Conservation (phyloP, 2,113 vertebrate genomes). For the Embiotoca jacksoni region DNA sequence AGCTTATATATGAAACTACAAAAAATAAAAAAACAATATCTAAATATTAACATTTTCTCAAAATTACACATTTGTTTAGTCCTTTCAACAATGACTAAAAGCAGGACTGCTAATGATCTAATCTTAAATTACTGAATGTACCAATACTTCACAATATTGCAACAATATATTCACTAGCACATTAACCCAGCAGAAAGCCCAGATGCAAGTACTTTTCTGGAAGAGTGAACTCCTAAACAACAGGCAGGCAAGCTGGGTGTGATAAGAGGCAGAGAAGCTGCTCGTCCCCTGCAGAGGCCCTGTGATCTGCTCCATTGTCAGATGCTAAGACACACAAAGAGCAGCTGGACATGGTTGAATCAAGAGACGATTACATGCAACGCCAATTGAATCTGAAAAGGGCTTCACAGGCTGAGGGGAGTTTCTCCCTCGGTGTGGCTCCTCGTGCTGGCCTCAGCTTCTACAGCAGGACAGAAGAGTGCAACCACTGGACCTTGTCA, state of each 20-base stretch:
- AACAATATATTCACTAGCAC: constrained; percentile 43
- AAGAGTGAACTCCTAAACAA: constrained; percentile 70
- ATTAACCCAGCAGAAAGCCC: constrained; percentile 24
- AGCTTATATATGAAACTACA: neutral
- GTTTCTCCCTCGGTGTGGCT: constrained; percentile 58
- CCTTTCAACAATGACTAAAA: constrained; percentile 11
- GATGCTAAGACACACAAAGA: constrained; percentile 73
- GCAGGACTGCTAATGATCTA: constrained; percentile 21
- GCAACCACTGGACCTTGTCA: constrained; percentile 70
- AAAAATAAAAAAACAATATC: neutral
- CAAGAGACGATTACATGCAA: constrained; percentile 83
- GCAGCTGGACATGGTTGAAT: constrained; percentile 83
- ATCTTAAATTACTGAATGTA: constrained; percentile 9
- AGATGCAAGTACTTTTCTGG: constrained; percentile 73
- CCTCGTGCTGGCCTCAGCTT: constrained; percentile 53
- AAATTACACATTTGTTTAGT: constrained; percentile 3
- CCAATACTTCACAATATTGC: constrained; percentile 20
- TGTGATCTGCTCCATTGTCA: constrained; percentile 80
- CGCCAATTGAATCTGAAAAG: constrained; percentile 82
- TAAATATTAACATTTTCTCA: constrained; percentile 19
- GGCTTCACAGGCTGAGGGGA: constrained; percentile 59
- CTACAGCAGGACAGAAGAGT: constrained; percentile 61
- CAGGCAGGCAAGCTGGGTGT: constrained; percentile 49
- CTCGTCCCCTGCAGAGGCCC: constrained; percentile 70
- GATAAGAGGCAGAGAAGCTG: constrained; percentile 70